These are phyloP conservation scores for Uropsilus gracilis DNA, from an alignment of 2,113 vertebrate genomes.

Conservation along the genomic window DNA sequence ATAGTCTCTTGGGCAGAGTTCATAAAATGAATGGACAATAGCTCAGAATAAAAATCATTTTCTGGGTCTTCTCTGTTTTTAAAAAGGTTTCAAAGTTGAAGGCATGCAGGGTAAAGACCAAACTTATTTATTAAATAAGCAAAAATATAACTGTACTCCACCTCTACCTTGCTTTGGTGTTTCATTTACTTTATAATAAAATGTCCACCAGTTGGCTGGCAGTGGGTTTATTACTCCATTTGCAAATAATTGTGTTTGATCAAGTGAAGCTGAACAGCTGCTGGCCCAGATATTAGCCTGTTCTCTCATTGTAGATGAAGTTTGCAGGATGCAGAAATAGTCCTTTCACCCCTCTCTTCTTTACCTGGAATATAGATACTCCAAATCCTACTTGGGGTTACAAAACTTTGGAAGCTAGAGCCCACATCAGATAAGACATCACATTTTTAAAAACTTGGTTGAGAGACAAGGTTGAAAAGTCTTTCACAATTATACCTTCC, in stretches of 20 bases:
- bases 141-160: background rate
- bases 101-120: background rate
- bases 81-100: too few relatives aligned
- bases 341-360: background rate
- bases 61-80: too few relatives aligned
- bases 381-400: background rate
- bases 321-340: background rate
- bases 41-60: background rate
- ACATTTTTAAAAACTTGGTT: background rate
- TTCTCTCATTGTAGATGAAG: background rate
- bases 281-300: conserved; percentile 23
- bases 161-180: background rate
- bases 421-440: background rate
- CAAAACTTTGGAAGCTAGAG: background rate
- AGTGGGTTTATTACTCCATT: conserved; percentile 44
- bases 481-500: background rate
- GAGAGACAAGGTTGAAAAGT: background rate
- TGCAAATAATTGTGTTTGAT: conserved; percentile 63
- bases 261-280: conserved; percentile 42
- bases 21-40: background rate
- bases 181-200: conserved; percentile 48
- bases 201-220: background rate
- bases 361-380: background rate
- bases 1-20: conserved; percentile 4
- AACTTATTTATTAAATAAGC: background rate